Percentiles rank a stretch among this genome's conserved stretches.
Conservation (phyloP, 2,888 invertebrate species). For the Julus scanicus region DNA sequence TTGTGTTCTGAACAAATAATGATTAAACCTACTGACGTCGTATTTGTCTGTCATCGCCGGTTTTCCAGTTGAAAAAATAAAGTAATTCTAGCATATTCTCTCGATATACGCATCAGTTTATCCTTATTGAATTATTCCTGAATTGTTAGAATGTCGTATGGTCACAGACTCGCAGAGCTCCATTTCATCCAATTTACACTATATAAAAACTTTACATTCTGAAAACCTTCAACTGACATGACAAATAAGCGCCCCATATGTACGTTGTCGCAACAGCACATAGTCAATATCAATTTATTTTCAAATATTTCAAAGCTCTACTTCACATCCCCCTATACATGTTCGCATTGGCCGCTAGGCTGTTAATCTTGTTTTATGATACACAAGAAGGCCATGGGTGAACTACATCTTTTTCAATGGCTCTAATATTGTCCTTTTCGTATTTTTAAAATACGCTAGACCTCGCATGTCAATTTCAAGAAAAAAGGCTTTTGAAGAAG, state of each 20-base stretch:
- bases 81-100: background rate
- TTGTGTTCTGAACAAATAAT: no score
- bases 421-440: background rate
- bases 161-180: background rate
- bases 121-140: background rate
- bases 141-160: background rate
- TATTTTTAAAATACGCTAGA: background rate
- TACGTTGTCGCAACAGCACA: background rate
- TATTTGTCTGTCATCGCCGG: no score
- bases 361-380: constrained; percentile 1
- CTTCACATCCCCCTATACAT: background rate
- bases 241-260: background rate
- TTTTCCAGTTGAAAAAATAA: background rate
- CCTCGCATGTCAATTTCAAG: background rate
- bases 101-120: background rate
- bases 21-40: no score
- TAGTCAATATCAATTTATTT: constrained; percentile 31
- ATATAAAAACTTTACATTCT: background rate
- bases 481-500: background rate
- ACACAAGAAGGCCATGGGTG: background rate
- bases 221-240: background rate
- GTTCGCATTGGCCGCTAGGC: background rate
- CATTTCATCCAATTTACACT: background rate
- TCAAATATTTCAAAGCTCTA: background rate
- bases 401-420: background rate